Evolutionary conservation across 2,888 invertebrate species (phyloP).

Genomic region (Girardia tigrina): DNA sequence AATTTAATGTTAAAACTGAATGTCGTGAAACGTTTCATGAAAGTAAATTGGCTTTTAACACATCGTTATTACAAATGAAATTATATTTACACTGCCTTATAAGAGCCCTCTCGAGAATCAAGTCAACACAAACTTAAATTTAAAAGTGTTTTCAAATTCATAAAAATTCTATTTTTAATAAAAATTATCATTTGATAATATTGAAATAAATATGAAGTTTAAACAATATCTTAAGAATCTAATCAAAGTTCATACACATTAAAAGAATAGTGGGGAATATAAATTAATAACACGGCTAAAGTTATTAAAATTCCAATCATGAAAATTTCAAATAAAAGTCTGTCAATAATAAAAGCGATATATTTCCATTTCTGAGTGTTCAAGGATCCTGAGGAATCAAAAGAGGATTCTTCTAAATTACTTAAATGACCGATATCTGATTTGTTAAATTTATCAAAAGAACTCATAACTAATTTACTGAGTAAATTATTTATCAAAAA

Average conservation of each 20-base stretch:
- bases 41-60: no score
- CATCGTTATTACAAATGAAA: no score
- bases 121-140: no score
- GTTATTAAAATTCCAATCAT: slow-evolving; percentile 41
- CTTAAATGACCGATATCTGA: not conserved
- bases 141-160: no score
- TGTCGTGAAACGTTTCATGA: no score
- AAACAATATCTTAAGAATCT: no score
- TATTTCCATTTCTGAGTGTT: slow-evolving; percentile 41
- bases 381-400: not conserved
- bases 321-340: slow-evolving; percentile 42
- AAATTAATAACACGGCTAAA: slow-evolving; percentile 41
- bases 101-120: no score
- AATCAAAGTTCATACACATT: not conserved
- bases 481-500: slow-evolving; percentile 42
- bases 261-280: slow-evolving; percentile 37
- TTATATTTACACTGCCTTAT: no score
- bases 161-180: no score
- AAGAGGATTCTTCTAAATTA: not conserved
- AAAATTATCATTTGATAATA: no score
- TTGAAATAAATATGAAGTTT: no score
- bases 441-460: slow-evolving; percentile 1
- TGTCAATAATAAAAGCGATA: slow-evolving; percentile 43
- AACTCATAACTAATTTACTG: slow-evolving; percentile 40
- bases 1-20: no score